Base-by-base conservation (phyloP, 2,113 vertebrate genomes). In the Etheostoma spectabile region DNA sequence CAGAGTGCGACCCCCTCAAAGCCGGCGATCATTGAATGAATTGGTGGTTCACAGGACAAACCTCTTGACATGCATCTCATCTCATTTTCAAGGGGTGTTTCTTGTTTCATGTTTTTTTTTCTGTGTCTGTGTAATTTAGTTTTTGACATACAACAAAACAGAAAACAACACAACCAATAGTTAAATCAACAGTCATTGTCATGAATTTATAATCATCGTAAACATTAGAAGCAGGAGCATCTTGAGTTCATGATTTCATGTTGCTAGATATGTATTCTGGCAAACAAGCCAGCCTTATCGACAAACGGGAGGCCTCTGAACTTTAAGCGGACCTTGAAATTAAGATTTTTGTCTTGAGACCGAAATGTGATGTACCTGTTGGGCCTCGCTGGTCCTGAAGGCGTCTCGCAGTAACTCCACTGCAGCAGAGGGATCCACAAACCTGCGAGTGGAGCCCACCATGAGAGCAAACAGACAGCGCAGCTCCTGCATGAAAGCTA, bases 401-500 rank as follows among this genome's bases (percentile, higher is more conserved):
- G 97, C 97, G 0, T 97, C 97, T 74, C 96, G 95, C 84, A 99
- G 85, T 48, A 99, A 92, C 71, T 99, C 97, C 84, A 99, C 95
- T 0, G 98, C 97, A 22, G 96, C 95, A 3, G 97, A 96, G 0
- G 98, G 98, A 86, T 99, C 98, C 49, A 99, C 97, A 48, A 97
- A 99, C 88, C 96, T 97, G 51, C 97, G 96, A 5, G 91, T 95
- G 1, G 98, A 97, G 49, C 97, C 98, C 88, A 99, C 94, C 98
- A 99, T 97, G 56, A 99, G 91, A 30, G 98, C 96, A 80, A 99
- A 99, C 51, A 99, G 95, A 77, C 95, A 97, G 15, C 98, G 97
- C 78, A 99, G 95, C 84, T 99, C 98, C 88, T 98, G 97, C 98
- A 99, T 98, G 94, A 99, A 99, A 0, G 97, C 95, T 0, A 98